These are phyloP conservation scores for Leucania comma DNA, from an alignment of 2,888 invertebrate species.

Conservation along the genomic window DNA sequence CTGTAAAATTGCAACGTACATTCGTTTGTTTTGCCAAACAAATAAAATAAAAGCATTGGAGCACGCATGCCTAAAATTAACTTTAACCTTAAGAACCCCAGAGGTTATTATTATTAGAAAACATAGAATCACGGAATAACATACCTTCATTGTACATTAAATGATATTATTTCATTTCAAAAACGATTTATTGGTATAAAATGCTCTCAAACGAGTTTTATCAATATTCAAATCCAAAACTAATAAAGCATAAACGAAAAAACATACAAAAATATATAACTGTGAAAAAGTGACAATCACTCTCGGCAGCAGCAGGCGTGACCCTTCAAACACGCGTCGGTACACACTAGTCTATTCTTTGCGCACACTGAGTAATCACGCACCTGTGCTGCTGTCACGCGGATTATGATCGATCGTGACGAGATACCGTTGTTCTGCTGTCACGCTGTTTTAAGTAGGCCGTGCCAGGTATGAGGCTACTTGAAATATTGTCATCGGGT, in stretches of 20 bases:
- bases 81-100: neutral
- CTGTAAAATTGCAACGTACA: too few relatives aligned
- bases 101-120: neutral
- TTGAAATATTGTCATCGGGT: neutral
- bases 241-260: too few relatives aligned
- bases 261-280: slow-evolving; percentile 4
- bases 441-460: slow-evolving; percentile 17
- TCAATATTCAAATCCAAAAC: neutral
- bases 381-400: slow-evolving; percentile 49
- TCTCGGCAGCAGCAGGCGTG: slow-evolving; percentile 15
- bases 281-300: neutral
- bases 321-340: slow-evolving; percentile 27
- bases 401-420: slow-evolving; percentile 55
- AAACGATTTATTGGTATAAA: neutral
- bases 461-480: neutral
- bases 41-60: too few relatives aligned
- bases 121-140: neutral
- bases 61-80: neutral
- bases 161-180: too few relatives aligned
- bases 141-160: too few relatives aligned
- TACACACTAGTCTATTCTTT: slow-evolving; percentile 50
- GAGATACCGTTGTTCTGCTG: slow-evolving; percentile 20
- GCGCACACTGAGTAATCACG: slow-evolving; percentile 53
- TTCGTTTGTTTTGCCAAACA: too few relatives aligned
- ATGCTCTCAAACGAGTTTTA: neutral